A percentile compares a stretch with the other conserved stretches of the same genome.
phyloP scores from a whole-genome alignment of 2,888 invertebrate genomes.

The Lepas anatifera region DNA sequence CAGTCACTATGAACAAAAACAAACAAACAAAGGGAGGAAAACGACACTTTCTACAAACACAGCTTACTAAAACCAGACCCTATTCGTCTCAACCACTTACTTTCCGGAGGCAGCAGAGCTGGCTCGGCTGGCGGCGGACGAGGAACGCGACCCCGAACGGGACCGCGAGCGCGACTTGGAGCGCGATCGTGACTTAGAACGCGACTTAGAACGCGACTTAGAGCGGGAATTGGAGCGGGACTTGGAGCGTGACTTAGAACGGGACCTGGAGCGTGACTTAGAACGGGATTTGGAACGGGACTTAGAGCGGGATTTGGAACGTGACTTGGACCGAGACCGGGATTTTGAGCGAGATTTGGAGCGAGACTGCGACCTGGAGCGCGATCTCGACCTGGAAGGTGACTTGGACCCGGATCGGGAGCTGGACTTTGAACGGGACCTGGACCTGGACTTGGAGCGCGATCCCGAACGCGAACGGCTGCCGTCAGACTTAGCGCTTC shows the following conservation, averaged over 20 bases:
- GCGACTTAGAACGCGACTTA: slow-evolving; percentile 19
- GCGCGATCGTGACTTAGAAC: slow-evolving; percentile 34
- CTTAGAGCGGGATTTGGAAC: slow-evolving; percentile 27
- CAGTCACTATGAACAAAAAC: too few species aligned
- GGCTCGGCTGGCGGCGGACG: background rate
- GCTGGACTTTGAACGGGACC: slow-evolving; percentile 21
- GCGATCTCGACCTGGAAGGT: slow-evolving; percentile 32
- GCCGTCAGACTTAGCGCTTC: slow-evolving; percentile 24
- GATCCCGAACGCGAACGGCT: slow-evolving; percentile 13
- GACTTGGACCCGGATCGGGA: slow-evolving; percentile 34
- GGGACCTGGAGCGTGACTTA: slow-evolving; percentile 16
- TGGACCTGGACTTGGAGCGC: slow-evolving; percentile 17
- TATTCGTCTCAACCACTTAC: too few species aligned
- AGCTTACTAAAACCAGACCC: too few species aligned
- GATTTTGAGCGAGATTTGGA: too few species aligned
- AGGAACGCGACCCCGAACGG: slow-evolving; percentile 24
- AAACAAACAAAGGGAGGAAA: too few species aligned
- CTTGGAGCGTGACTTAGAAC: slow-evolving; percentile 16
- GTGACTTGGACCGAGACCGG: slow-evolving; percentile 34
- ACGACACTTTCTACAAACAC: too few species aligned
- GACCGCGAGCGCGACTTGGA: slow-evolving; percentile 32
- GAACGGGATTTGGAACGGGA: slow-evolving; percentile 36
- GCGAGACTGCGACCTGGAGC: slow-evolving; percentile 26
- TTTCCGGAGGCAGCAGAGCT: background rate
- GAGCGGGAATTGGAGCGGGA: slow-evolving; percentile 34